Base-by-base conservation (phyloP, 2,113 vertebrate genomes). In the Anthoscopus minutus region DNA sequence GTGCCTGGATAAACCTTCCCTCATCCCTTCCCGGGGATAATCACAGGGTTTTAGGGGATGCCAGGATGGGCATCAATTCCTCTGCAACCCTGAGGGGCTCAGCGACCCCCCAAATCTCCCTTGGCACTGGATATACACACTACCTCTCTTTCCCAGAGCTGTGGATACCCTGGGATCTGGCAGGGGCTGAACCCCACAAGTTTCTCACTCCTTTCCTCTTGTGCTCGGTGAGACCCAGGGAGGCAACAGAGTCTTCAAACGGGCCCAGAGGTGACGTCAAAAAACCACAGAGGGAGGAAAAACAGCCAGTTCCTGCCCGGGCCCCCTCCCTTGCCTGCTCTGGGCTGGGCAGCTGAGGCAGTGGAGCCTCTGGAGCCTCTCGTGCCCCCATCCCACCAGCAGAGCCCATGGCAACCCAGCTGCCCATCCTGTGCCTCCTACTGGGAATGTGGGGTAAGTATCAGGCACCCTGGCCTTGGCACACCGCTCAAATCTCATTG, bases 391-490 rank as follows among this genome's bases (percentile, higher is more conserved):
- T 33, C 47, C 48, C 31, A 2, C 71, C 62, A 10, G 4, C 3
- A 0, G 70, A 31, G 30, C 91, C 61, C 80, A 98, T 97, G 98
- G 97, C 66, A 79, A 42, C 81, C 62, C 57, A 0, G 35, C 60
- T 19, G 27, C 86, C 11, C 3, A 1, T 23, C 17, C 86, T 86
- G 82, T 24, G 56, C 11, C 21, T 93, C 15, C 42, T 96, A 38
- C 70, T 97, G 94, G 97, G 91, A 69, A 38, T 37, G 44, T 93
- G 96, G 95, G 97, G 98, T 98, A 96, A 98, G 98, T 97, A 89
- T 1, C 11, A 2, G 54, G 40, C 18, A 5, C 54, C 47, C 45
- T 2, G 3, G 5, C 4, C 67, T 37, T 1, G 9, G 19, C 0
- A 1, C 17, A 1, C 11, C 0, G 18, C 56, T 16, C 25, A 0